phyloP scores from a whole-genome alignment of 2,113 vertebrate species.

The Pholis gunnellus region DNA sequence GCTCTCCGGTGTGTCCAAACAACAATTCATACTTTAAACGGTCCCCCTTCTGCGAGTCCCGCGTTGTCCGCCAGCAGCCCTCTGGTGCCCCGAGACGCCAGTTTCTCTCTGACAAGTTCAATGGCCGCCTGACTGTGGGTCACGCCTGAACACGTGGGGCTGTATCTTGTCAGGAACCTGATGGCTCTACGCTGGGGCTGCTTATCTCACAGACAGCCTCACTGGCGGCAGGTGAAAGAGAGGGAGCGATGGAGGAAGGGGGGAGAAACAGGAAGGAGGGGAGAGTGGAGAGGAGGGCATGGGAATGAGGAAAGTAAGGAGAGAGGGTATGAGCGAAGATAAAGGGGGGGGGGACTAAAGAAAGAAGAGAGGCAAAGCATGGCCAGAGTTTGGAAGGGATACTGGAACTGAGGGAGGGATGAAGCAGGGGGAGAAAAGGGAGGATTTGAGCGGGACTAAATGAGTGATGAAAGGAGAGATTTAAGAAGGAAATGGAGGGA shows the following conservation, averaged over 20 bases:
- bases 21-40: conserved; percentile 70
- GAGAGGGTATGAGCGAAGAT: conserved; percentile 29
- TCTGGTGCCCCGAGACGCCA: conserved; percentile 65
- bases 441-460: conserved; percentile 38
- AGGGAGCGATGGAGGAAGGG: conserved; percentile 12
- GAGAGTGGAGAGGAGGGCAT: conserved; percentile 31
- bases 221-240: conserved; percentile 57
- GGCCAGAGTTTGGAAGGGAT: conserved; percentile 39
- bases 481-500: conserved; percentile 42
- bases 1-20: conserved; percentile 67
- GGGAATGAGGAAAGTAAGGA: conserved; percentile 6
- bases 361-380: conserved; percentile 28
- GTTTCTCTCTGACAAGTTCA: conserved; percentile 77
- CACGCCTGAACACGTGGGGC: conserved; percentile 69
- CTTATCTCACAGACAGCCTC: conserved; percentile 72
- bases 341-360: neutral
- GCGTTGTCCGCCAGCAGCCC: conserved; percentile 59
- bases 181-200: conserved; percentile 69
- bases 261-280: neutral
- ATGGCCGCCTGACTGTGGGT: conserved; percentile 70
- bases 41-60: conserved; percentile 32
- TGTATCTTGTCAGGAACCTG: conserved; percentile 75
- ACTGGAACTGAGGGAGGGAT: conserved; percentile 22
- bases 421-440: conserved; percentile 20
- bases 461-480: conserved; percentile 52